Evolutionary conservation across 2,113 vertebrate species (phyloP), one percentile per base, ranked within the genome.

Genomic region (Rhinoderma darwinii): DNA sequence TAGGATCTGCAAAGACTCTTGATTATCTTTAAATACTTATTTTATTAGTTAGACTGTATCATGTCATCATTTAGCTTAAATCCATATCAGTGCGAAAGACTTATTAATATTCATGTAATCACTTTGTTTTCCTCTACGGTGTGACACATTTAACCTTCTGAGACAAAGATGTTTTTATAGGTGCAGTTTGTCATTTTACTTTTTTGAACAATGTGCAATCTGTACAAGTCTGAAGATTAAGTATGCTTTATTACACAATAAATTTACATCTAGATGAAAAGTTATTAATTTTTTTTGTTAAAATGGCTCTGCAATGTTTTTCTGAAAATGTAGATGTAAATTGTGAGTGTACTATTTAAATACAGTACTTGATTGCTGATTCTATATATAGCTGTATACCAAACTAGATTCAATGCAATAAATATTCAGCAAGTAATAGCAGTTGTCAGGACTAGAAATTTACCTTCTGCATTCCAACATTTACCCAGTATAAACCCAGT

Each of bases 21-120:
- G 86, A 87, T 87, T 87, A 87, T 87, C 68, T 87, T 87, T 82
- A 87, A 87, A 82, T 87, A 82, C 41, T 17, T 63, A 82, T 82
- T 87, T 87, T 87, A 87, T 82, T 87, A 87, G 85, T 73, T 87
- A 87, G 68, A 54, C 86, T 82, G 79, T 73, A 75, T 44, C 80
- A 41, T 72, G 76, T 51, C 68, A 63, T 70, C 50, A 82, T 82
- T 87, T 82, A 61, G 68, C 79, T 87, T 51, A 4, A 87, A 63
- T 47, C 78, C 54, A 59, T 82, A 81, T 87, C 68, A 82, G n/a
- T 47, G 39, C 17, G 30, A 51, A 61, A 59, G 56, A 51, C 44
- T 59, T 82, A 87, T 87, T 87, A 87, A 87, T 87, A 87, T 87
- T 87, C 86, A 87, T 82, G 86, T 73, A 87, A 87, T 87, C 78